Evolutionary conservation across 2,888 invertebrate genomes (phyloP), one percentile per base, ranked within the genome.

Genomic region (Eristalis intricaria): DNA sequence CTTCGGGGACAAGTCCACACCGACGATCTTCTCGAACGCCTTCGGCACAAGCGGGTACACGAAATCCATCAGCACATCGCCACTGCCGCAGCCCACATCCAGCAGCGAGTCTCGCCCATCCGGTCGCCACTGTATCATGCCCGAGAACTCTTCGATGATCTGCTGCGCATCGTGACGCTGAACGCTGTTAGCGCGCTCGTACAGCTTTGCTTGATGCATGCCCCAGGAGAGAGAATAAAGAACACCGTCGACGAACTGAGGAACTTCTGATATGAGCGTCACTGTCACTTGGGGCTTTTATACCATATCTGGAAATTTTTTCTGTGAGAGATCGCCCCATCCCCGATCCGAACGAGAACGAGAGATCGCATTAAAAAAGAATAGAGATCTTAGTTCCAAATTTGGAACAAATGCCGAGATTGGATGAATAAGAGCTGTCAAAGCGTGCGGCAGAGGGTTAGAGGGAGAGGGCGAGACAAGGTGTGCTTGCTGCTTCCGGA

Each of bases 81-180:
- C 96, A 50, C 96, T 95, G 0, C 96, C 97, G 85, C 96, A 96
- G 0, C 97, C 97, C 40, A 97, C 94, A 90, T 97, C 97, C 84
- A 96, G 90, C 63, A 95, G 91, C 22, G 92, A 92, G 73, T 94
- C 94, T 11, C 93, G 92, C 0, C 93, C 94, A 68, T 93, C 93
- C 19, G 91, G 90, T 74, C 93, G 93, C 95, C 95, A 95, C 84
- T 94, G 93, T 32, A 96, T 92, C 89, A 94, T 92, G 8, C 93
- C 92, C 10, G 94, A 92, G 90, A 95, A 96, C 90, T 96, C 95
- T 50, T 95, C 94, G 65, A 97, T 91, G 11, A 96, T 94, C 82
- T 95, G 94, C 1, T 94, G 91, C 10, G 96, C 95, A 90, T 96
- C 96, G 26, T 95, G 94, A 87, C 95, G 95, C 91, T 97, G 97